phyloP scores from a whole-genome alignment of 2,113 vertebrate genomes.

The Grallaria varia region DNA sequence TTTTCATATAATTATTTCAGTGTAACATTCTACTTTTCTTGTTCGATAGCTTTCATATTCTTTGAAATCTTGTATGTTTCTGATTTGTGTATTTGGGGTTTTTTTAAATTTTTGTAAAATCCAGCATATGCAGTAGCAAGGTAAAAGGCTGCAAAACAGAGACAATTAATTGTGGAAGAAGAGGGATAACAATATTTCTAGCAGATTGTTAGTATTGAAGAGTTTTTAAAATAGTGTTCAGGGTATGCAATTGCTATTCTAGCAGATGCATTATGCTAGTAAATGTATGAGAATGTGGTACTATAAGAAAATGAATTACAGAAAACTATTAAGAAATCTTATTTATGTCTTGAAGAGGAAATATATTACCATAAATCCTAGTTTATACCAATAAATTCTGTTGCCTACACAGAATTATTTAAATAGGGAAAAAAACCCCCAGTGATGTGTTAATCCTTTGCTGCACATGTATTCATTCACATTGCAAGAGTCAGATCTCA shows the following conservation, averaged over 20 bases:
- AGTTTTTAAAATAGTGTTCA: slow-evolving; percentile 52
- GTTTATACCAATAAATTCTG: slow-evolving; percentile 55
- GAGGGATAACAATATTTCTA: slow-evolving; percentile 41
- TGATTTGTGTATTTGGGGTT: neutral
- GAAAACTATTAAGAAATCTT: slow-evolving; percentile 62
- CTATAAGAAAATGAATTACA: slow-evolving; percentile 65
- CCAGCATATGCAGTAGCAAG: neutral
- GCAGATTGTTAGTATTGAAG: slow-evolving; percentile 46
- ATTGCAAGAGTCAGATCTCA: neutral
- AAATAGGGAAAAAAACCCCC: neutral
- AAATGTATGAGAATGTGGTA: slow-evolving; percentile 54
- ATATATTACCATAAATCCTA: slow-evolving; percentile 57
- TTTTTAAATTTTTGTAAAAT: slow-evolving; percentile 1
- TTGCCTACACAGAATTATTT: slow-evolving; percentile 46
- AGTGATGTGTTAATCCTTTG: slow-evolving; percentile 25
- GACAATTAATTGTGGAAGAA: slow-evolving; percentile 42
- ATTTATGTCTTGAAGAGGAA: slow-evolving; percentile 65
- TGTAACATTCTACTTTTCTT: neutral
- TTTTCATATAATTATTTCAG: slow-evolving; percentile 39
- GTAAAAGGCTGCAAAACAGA: slow-evolving; percentile 31
- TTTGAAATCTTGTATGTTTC: neutral
- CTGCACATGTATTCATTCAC: slow-evolving; percentile 7
- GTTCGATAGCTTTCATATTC: slow-evolving; percentile 11
- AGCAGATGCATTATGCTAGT: slow-evolving; percentile 44
- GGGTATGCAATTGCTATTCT: slow-evolving; percentile 40